Conservation (phyloP, 2,113 vertebrate species). For the Pachyramphus minor region DNA sequence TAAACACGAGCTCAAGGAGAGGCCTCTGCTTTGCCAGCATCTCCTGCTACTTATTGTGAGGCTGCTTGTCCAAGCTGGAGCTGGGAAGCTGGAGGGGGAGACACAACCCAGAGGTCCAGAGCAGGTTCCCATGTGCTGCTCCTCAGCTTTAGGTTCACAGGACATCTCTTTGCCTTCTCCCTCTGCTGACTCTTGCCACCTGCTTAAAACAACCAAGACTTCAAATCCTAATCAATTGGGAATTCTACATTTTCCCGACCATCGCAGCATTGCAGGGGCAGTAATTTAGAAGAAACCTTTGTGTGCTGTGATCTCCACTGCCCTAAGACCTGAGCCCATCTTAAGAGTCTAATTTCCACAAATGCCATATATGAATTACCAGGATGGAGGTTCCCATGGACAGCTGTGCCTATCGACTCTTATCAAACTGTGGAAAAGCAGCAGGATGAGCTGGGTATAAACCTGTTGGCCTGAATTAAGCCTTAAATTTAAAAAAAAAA, state of each 20-base stretch:
- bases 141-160: background rate
- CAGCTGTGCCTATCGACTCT: background rate
- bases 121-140: rapidly evolving
- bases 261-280: background rate
- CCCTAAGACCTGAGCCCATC: background rate
- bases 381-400: background rate
- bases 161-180: background rate
- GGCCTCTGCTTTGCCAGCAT: background rate
- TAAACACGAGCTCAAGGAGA: rapidly evolving
- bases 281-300: background rate
- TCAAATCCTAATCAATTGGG: background rate
- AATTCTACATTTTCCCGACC: background rate
- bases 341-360: rapidly evolving
- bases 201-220: background rate
- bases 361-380: background rate
- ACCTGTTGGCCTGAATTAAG: background rate
- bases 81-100: background rate
- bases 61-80: rapidly evolving
- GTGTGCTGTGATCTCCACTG: too few species aligned
- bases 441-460: background rate
- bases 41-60: background rate
- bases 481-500: background rate
- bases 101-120: background rate
- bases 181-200: background rate
- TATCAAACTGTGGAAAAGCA: background rate